Conservation (phyloP, 2,113 vertebrate species). For the Bos indicus region DNA sequence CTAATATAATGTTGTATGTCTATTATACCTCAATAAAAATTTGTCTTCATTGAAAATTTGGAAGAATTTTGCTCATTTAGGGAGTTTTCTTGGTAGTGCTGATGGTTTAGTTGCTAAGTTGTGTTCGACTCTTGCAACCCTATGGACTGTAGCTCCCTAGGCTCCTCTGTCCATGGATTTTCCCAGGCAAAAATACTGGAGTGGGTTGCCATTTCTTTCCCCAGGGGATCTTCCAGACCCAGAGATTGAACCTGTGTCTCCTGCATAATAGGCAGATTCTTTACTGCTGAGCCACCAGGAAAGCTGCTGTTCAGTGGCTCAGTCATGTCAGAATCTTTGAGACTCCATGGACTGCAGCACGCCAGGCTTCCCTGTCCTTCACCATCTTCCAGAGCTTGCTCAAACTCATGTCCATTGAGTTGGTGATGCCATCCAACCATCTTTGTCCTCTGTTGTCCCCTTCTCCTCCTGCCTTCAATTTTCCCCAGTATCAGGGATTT, state of each 20-base stretch:
- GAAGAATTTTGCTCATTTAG: neutral
- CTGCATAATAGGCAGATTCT: neutral
- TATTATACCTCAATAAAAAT: neutral
- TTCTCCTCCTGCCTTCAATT: neutral
- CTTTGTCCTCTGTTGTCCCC: neutral
- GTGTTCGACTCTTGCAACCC: neutral
- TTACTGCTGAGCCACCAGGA: neutral
- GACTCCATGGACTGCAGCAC: neutral
- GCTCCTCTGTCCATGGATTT: neutral
- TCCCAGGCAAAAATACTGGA: neutral
- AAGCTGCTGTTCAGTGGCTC: neutral
- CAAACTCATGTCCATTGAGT: neutral
- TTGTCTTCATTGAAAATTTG: neutral
- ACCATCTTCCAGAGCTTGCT: neutral
- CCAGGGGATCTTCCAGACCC: neutral
- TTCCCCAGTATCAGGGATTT: neutral
- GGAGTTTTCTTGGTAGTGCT: neutral
- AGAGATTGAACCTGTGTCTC: neutral
- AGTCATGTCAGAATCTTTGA: neutral
- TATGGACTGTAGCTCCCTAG: neutral
- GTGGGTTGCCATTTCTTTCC: neutral
- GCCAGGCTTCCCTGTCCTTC: neutral
- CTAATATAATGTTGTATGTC: neutral
- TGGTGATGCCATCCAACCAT: neutral
- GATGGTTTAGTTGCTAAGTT: neutral